Percentiles rank a stretch among this genome's conserved stretches.
Conservation (phyloP, 1,140 invertebrate genomes). For the Brachionus angularis region DNA sequence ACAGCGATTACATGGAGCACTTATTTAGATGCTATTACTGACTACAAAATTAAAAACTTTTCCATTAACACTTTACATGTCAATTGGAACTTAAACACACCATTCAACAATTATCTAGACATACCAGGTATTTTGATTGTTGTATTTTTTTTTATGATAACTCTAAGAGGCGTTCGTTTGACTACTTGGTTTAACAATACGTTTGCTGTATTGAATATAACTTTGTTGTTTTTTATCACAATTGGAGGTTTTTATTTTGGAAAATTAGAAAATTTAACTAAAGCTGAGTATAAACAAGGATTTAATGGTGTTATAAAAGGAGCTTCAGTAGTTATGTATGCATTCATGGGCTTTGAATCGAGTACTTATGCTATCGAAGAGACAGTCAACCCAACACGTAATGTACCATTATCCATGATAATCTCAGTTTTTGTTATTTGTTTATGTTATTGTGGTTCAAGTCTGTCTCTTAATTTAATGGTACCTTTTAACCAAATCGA, state of each 20-base stretch:
- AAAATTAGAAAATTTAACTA: constrained; percentile 17
- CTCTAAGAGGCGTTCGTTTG: constrained; percentile 20
- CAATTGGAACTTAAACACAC: constrained; percentile 2
- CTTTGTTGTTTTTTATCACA: constrained; percentile 16
- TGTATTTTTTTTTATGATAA: neutral
- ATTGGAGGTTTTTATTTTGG: constrained; percentile 33
- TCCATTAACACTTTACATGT: constrained; percentile 1
- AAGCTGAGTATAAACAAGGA: constrained; percentile 1
- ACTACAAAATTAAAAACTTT: constrained; percentile 18
- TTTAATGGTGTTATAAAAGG: constrained; percentile 35
- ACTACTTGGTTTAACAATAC: constrained; percentile 42
- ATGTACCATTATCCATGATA: constrained; percentile 27
- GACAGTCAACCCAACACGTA: neutral
- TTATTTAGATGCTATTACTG: neutral
- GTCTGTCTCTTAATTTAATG: constrained; percentile 37
- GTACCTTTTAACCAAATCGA: constrained; percentile 32
- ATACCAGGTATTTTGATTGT: constrained; percentile 12
- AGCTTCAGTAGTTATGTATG: constrained; percentile 26
- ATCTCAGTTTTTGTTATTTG: constrained; percentile 22
- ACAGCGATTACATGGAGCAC: constrained; percentile 36
- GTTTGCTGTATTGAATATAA: constrained; percentile 8
- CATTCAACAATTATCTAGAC: constrained; percentile 22
- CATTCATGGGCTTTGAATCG: constrained; percentile 33
- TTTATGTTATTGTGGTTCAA: constrained; percentile 21
- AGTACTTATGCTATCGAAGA: constrained; percentile 38